phyloP scores from a whole-genome alignment of 2,888 invertebrate genomes.

The Belgica antarctica region DNA sequence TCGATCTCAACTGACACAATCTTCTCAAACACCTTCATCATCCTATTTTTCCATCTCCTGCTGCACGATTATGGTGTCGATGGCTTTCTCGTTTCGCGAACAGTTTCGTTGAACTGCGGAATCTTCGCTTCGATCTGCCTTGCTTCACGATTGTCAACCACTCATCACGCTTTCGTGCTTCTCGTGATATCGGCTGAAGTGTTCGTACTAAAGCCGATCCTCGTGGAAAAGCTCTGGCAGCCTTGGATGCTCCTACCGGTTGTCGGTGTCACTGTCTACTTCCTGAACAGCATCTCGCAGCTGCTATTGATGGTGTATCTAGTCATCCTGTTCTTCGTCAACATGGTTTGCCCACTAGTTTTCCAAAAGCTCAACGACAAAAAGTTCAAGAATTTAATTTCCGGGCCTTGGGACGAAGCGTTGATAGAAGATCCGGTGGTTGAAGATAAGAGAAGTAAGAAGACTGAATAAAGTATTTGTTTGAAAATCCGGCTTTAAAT shows the following conservation, averaged over 20 bases:
- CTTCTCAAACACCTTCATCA: slow-evolving; percentile 84
- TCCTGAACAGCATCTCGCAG: slow-evolving; percentile 60
- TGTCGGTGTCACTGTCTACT: slow-evolving; percentile 57
- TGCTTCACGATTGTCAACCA: slow-evolving; percentile 82
- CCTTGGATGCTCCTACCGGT: slow-evolving; percentile 59
- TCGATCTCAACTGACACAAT: slow-evolving; percentile 97
- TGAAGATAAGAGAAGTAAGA: neutral
- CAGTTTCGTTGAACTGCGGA: slow-evolving; percentile 90
- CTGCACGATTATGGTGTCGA: slow-evolving; percentile 90
- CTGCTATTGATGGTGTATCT: slow-evolving; percentile 64
- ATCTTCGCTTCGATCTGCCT: slow-evolving; percentile 94
- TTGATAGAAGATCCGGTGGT: slow-evolving; percentile 60
- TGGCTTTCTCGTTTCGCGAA: slow-evolving; percentile 84
- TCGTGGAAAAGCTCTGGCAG: slow-evolving; percentile 64
- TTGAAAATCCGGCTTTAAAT: neutral
- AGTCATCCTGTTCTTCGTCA: slow-evolving; percentile 62
- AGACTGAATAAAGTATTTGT: neutral
- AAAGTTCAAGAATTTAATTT: slow-evolving; percentile 62
- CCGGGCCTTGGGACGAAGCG: slow-evolving; percentile 98
- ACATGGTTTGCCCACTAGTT: slow-evolving; percentile 69
- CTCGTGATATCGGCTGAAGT: slow-evolving; percentile 84
- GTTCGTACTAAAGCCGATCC: slow-evolving; percentile 84
- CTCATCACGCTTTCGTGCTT: slow-evolving; percentile 83
- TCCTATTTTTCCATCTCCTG: slow-evolving; percentile 82
- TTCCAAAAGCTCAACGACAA: slow-evolving; percentile 77